These are phyloP conservation scores for Caenorhabditis parvicauda DNA, from an alignment of 2,888 invertebrate species.

Conservation along the genomic window DNA sequence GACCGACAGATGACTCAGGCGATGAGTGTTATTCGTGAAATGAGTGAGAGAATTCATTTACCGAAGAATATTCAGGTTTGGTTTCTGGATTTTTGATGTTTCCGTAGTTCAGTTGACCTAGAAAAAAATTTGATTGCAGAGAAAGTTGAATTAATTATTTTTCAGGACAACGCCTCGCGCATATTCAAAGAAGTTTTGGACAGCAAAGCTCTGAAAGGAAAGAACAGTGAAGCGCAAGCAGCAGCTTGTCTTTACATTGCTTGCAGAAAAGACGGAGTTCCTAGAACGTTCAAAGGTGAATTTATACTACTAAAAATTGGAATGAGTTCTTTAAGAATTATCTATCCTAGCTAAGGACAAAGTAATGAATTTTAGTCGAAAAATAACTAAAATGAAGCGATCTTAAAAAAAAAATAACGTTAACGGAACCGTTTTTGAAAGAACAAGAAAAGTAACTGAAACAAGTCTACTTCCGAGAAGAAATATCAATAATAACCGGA, in stretches of 20 bases:
- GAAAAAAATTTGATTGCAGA: not conserved
- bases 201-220: slow-evolving; percentile 57
- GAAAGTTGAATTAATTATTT: not conserved
- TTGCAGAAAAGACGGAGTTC: slow-evolving; percentile 95
- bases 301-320: not conserved
- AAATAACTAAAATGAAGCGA: too few species aligned
- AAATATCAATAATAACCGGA: too few species aligned
- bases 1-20: slow-evolving; percentile 92
- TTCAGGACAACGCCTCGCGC: slow-evolving; percentile 83
- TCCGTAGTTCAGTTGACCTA: too few species aligned
- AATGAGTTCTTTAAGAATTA: not conserved
- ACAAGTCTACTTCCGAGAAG: too few species aligned
- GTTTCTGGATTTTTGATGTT: not conserved
- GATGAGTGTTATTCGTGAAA: slow-evolving; percentile 91
- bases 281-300: slow-evolving; percentile 83
- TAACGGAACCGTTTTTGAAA: too few species aligned
- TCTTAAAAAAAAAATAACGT: too few species aligned
- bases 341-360: too few species aligned
- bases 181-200: slow-evolving; percentile 81
- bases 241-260: slow-evolving; percentile 98
- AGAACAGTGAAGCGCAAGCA: slow-evolving; percentile 71
- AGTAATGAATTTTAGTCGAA: too few species aligned
- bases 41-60: slow-evolving; percentile 96
- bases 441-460: too few species aligned
- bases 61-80: slow-evolving; percentile 85